These are phyloP conservation scores for Belgica antarctica DNA, from an alignment of 2,888 invertebrate genomes.

Conservation along the genomic window DNA sequence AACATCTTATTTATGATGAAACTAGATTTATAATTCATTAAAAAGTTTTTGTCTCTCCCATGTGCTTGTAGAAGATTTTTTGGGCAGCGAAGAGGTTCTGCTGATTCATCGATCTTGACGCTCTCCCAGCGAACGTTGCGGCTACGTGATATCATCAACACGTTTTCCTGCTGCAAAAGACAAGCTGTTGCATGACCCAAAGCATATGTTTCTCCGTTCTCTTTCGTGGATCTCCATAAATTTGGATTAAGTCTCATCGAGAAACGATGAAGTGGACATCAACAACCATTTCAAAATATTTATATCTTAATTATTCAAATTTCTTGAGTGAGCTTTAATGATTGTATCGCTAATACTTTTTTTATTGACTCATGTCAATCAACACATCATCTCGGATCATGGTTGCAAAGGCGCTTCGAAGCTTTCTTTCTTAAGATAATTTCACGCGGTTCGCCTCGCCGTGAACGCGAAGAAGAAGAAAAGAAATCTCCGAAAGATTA, in stretches of 20 bases:
- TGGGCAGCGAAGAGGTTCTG: background rate
- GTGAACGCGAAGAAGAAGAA: background rate
- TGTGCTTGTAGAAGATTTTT: background rate
- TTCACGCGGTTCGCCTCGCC: background rate
- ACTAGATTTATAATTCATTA: slow-evolving; percentile 33
- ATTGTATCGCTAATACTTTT: slow-evolving; percentile 10
- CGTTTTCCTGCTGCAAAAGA: background rate
- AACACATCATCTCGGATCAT: background rate
- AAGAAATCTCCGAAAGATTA: background rate
- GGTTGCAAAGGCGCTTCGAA: background rate
- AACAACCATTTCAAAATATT: slow-evolving; percentile 27
- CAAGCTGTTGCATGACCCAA: background rate
- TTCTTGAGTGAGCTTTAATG: slow-evolving; percentile 32
- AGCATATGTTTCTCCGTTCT: background rate
- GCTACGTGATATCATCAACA: slow-evolving; percentile 15
- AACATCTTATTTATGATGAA: slow-evolving; percentile 25
- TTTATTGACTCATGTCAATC: slow-evolving; percentile 19
- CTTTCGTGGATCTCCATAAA: background rate
- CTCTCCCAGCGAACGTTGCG: slow-evolving; percentile 9
- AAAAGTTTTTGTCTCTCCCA: background rate
- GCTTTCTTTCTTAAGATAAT: background rate
- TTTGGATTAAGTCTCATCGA: background rate
- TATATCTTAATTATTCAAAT: slow-evolving; percentile 43
- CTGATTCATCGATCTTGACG: slow-evolving; percentile 3
- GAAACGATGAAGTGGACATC: background rate